A percentile compares a stretch with the other conserved stretches of the same genome.
These are phyloP conservation scores for Sarcoramphus papa DNA, from an alignment of 2,797 vertebrate species.

Conservation along the genomic window DNA sequence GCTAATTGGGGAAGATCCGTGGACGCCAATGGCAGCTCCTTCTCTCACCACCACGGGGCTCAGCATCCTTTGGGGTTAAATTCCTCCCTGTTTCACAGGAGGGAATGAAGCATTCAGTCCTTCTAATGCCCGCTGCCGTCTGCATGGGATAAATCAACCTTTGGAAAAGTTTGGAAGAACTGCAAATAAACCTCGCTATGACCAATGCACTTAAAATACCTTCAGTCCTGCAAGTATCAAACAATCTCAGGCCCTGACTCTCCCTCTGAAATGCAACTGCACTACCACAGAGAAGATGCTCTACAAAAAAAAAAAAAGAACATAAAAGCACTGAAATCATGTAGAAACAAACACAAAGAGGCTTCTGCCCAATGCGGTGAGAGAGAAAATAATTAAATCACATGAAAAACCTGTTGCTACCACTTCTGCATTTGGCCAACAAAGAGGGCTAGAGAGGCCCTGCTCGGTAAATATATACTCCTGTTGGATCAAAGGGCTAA, in stretches of 20 bases:
- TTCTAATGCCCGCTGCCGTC: background rate
- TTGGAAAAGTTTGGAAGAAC: background rate
- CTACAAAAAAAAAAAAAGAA: background rate
- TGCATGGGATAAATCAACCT: background rate
- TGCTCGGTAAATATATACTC: constrained; percentile 14
- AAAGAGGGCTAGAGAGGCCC: constrained; percentile 33
- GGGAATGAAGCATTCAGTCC: background rate
- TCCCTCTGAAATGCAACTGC: background rate
- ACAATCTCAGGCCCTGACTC: background rate
- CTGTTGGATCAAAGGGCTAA: constrained; percentile 44
- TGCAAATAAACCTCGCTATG: background rate
- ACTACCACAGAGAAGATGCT: background rate
- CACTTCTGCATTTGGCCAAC: constrained; percentile 24
- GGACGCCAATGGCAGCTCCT: background rate
- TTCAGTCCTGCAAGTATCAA: background rate
- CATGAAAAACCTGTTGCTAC: constrained; percentile 60
- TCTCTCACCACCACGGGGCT: background rate
- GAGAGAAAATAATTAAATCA: background rate
- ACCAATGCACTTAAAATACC: background rate
- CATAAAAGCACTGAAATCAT: constrained; percentile 31
- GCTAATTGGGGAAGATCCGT: background rate
- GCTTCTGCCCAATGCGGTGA: background rate
- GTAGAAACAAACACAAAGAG: constrained; percentile 44
- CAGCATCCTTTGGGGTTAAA: background rate
- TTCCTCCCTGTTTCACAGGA: background rate